These are phyloP conservation scores for Acanthisitta chloris DNA, from an alignment of 2,113 vertebrate species.

Conservation along the genomic window DNA sequence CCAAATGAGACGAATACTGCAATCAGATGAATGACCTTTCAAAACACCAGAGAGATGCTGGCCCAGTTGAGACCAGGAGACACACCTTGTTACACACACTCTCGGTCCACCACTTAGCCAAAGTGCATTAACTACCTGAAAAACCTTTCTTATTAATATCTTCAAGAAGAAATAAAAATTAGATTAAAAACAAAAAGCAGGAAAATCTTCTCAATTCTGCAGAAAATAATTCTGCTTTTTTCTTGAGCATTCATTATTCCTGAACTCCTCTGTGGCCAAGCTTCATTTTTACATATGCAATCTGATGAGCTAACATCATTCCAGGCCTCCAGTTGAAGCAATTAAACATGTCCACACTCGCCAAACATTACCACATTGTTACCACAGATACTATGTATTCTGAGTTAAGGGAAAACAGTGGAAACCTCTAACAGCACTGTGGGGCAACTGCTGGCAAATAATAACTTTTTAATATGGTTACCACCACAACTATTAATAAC, in stretches of 20 bases:
- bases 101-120: neutral
- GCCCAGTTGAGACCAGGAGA: neutral
- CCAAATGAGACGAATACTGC: neutral
- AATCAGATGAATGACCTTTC: neutral
- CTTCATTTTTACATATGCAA: neutral
- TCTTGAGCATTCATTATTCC: neutral
- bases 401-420: constrained; percentile 38
- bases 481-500: constrained; percentile 22
- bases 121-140: neutral
- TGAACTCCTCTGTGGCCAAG: neutral
- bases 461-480: neutral
- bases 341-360: neutral
- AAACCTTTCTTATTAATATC: neutral
- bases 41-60: neutral
- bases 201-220: neutral
- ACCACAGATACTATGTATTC: constrained; percentile 56
- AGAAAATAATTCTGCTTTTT: neutral
- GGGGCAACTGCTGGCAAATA: constrained; percentile 43
- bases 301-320: neutral
- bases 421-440: constrained; percentile 39
- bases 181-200: neutral
- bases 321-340: constrained; percentile 31
- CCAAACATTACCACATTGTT: constrained; percentile 56
- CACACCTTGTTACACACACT: neutral
- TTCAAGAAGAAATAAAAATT: neutral